Percentiles rank a stretch among this genome's conserved stretches.
Conservation (phyloP, 2,888 invertebrate genomes). For the Mongoloraphidia duomilia region DNA sequence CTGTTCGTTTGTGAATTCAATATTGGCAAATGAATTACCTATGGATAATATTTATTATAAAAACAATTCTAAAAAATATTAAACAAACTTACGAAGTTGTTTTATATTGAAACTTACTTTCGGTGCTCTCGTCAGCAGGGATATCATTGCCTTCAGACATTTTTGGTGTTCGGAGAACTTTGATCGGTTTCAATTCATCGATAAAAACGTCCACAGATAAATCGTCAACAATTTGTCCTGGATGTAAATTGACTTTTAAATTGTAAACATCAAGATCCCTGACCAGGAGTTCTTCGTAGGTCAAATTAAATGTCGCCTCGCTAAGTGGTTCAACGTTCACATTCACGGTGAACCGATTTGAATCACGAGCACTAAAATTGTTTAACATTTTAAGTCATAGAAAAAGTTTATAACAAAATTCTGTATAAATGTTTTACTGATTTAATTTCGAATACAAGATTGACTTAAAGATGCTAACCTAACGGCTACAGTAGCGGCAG, state of each 20-base stretch:
- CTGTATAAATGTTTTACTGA: too few species aligned
- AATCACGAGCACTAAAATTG: constrained; percentile 49
- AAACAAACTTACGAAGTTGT: constrained; percentile 6
- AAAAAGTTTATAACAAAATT: too few species aligned
- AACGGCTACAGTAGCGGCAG: too few species aligned
- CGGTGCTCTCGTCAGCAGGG: constrained; percentile 34
- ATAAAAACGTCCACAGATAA: constrained; percentile 48
- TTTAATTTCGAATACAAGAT: too few species aligned
- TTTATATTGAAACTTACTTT: constrained; percentile 26
- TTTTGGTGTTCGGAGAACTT: constrained; percentile 44
- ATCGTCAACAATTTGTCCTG: constrained; percentile 49
- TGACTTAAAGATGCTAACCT: too few species aligned
- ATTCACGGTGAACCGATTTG: constrained; percentile 52
- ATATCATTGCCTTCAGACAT: constrained; percentile 49
- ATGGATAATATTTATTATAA: constrained; percentile 1
- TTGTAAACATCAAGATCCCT: constrained; percentile 51
- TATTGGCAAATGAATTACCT: constrained; percentile 33
- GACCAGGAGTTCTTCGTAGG: constrained; percentile 55
- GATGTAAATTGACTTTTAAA: constrained; percentile 51
- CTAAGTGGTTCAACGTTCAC: constrained; percentile 49
- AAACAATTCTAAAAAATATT: background rate
- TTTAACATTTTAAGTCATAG: too few species aligned
- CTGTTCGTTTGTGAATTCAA: constrained; percentile 26
- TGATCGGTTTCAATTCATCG: constrained; percentile 45
- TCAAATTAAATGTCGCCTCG: constrained; percentile 51